Percentiles rank a stretch among this genome's conserved stretches.
Conservation (phyloP, 2,113 vertebrate species). For the Columba livia region DNA sequence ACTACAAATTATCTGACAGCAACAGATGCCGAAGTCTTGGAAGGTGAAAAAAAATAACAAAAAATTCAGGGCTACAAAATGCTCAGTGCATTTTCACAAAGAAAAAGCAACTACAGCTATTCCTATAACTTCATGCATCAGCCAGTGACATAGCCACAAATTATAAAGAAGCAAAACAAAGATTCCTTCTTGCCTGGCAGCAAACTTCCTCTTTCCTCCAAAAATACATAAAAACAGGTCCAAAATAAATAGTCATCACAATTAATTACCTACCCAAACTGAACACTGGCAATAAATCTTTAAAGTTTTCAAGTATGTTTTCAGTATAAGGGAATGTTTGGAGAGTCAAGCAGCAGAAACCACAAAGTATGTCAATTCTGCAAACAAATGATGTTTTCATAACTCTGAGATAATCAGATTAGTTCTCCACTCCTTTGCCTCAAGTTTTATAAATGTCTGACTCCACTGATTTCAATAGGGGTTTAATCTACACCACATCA, state of each 20-base stretch:
- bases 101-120: not conserved
- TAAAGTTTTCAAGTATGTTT: not conserved
- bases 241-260: slow-evolving; percentile 57
- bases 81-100: not conserved
- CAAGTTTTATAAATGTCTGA: slow-evolving; percentile 34
- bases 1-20: slow-evolving; percentile 60
- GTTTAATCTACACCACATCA: not conserved
- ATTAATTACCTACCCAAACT: slow-evolving; percentile 46
- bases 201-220: slow-evolving; percentile 1
- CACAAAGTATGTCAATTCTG: slow-evolving; percentile 25
- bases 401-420: slow-evolving; percentile 50
- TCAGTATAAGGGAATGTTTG: slow-evolving; percentile 10
- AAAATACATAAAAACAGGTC: slow-evolving; percentile 21
- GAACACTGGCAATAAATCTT: slow-evolving; percentile 35
- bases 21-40: slow-evolving; percentile 53
- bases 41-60: not conserved
- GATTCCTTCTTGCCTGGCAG: slow-evolving; percentile 31
- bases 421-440: slow-evolving; percentile 15
- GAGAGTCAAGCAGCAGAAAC: slow-evolving; percentile 19
- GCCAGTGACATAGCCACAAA: slow-evolving; percentile 23
- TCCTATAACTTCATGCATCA: slow-evolving; percentile 28
- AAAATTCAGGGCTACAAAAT: not conserved
- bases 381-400: slow-evolving; percentile 50
- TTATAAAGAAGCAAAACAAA: slow-evolving; percentile 39
- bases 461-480: slow-evolving; percentile 4